Percentiles rank a stretch among this genome's conserved stretches.
These are phyloP conservation scores for Bos indicus DNA, from an alignment of 2,113 vertebrate species.

Conservation along the genomic window DNA sequence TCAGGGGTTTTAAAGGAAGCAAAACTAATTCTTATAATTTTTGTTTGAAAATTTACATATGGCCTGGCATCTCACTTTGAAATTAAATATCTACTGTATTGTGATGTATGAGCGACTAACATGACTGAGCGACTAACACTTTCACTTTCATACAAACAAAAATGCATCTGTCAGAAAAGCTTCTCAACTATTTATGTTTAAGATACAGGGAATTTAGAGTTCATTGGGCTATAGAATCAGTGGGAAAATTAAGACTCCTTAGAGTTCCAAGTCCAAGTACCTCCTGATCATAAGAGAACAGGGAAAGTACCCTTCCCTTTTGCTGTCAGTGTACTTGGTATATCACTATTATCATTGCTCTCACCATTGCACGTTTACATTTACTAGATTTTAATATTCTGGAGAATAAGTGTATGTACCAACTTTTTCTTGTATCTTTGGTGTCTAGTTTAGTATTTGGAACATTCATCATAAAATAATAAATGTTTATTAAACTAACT, in stretches of 20 bases:
- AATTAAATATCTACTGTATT: background rate
- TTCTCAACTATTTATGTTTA: background rate
- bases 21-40: background rate
- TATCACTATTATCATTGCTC: background rate
- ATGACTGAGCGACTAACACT: background rate
- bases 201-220: background rate
- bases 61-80: background rate
- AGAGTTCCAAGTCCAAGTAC: background rate
- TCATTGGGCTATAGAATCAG: background rate
- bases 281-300: background rate
- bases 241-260: background rate
- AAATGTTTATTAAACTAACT: background rate
- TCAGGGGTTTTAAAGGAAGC: background rate
- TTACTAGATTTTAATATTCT: background rate
- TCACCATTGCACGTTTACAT: background rate
- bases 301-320: background rate
- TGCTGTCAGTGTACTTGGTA: too few relatives aligned
- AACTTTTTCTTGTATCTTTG: background rate
- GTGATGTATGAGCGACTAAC: background rate
- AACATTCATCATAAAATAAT: background rate
- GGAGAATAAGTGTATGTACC: background rate
- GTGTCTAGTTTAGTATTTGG: background rate
- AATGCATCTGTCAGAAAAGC: background rate
- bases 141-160: background rate
- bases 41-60: background rate